These are phyloP conservation scores for Burhinus bistriatus DNA, from an alignment of 2,113 vertebrate species.

Conservation along the genomic window DNA sequence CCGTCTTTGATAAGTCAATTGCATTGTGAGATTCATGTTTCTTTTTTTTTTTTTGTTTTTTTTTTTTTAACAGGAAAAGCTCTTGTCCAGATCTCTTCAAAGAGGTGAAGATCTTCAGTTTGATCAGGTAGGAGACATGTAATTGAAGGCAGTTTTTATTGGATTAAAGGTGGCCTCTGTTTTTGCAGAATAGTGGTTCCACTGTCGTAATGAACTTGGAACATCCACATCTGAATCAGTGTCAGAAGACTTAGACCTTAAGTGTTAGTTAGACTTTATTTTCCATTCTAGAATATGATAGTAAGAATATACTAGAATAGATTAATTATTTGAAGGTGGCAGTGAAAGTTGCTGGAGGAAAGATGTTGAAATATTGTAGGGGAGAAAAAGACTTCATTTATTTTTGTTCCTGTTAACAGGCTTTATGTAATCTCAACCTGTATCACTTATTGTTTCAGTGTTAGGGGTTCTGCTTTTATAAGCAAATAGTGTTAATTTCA, in stretches of 20 bases:
- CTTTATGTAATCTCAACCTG: not conserved
- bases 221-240: fast-evolving
- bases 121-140: conserved; percentile 88
- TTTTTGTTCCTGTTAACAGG: not conserved
- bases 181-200: not conserved
- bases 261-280: not conserved
- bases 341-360: not conserved
- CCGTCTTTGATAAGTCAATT: not conserved
- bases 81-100: conserved; percentile 94
- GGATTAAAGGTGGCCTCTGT: not conserved
- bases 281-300: not conserved
- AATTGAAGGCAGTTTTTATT: not conserved
- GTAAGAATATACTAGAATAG: not conserved
- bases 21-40: not conserved
- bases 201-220: not conserved
- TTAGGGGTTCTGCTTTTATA: not conserved
- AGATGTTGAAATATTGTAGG: not conserved
- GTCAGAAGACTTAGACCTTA: not conserved
- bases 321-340: not conserved
- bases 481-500: not conserved
- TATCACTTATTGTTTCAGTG: not conserved
- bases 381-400: not conserved
- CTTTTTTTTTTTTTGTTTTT: not conserved
- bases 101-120: conserved; percentile 99
- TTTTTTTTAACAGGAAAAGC: conserved; percentile 86